Evolutionary conservation across 2,888 invertebrate genomes (phyloP).

Genomic region (Cephus runcator): DNA sequence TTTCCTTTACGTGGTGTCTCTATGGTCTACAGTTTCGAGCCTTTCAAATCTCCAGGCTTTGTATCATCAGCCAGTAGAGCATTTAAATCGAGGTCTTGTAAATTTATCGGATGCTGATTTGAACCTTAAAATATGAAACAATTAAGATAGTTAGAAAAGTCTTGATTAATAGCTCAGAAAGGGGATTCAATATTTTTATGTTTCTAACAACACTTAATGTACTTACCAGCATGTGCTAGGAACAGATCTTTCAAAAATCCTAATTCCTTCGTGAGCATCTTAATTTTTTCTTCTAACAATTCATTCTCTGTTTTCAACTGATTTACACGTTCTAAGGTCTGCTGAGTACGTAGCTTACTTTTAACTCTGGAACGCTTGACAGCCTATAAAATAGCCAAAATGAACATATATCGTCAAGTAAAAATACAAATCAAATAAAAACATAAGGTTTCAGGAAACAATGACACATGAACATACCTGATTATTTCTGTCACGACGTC

Average conservation of each 20-base stretch:
- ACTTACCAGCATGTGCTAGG: slow-evolving; percentile 79
- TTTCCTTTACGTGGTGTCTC: slow-evolving; percentile 26
- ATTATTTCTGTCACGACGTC: slow-evolving; percentile 81
- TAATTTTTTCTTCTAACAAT: slow-evolving; percentile 82
- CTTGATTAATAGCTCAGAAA: slow-evolving; percentile 9
- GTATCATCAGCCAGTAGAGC: slow-evolving; percentile 55
- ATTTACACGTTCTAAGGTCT: slow-evolving; percentile 80
- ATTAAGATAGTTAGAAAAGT: slow-evolving; percentile 11
- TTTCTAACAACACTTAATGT: background rate
- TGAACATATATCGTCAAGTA: background rate
- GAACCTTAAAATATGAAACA: slow-evolving; percentile 43
- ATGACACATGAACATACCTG: slow-evolving; percentile 67
- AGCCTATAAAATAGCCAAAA: slow-evolving; percentile 69
- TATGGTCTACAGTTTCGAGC: slow-evolving; percentile 35
- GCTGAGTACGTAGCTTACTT: slow-evolving; percentile 80
- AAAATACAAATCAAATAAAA: background rate
- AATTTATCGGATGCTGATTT: slow-evolving; percentile 53
- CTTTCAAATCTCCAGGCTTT: slow-evolving; percentile 40
- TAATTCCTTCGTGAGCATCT: slow-evolving; percentile 82
- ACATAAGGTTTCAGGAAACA: background rate
- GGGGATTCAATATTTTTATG: background rate
- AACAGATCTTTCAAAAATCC: slow-evolving; percentile 85
- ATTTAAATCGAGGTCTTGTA: slow-evolving; percentile 58
- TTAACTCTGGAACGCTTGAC: slow-evolving; percentile 86
- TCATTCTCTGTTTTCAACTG: slow-evolving; percentile 83